Evolutionary conservation across 2,797 vertebrate species (phyloP), one percentile per base, ranked within the genome.

Genomic region (Emydoidea blandingii): DNA sequence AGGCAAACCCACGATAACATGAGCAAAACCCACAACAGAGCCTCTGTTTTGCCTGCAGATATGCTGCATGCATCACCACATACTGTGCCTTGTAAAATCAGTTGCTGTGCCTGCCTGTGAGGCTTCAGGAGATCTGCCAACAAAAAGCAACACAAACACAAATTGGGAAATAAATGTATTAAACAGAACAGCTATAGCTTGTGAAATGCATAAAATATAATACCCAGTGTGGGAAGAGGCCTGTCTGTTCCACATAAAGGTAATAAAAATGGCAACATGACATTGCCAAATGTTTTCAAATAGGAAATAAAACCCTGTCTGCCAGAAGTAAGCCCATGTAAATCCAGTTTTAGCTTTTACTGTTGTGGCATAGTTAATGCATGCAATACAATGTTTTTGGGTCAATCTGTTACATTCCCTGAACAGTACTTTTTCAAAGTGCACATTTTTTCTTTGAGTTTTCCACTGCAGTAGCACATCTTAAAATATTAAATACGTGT

Each of bases 31-130:
- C 25, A 52, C 62, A 57, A 53, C 19, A 86, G 7, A 52, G 10
- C 9, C 11, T 83, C 47, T 81, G 3, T 37, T 91, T 90, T 83
- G 29, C n/a, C n/a, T 68, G 18, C 34, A 68, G n/a, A n/a, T 68
- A 37, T 68, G 65, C 2, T 29, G 37, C 8, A 79, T 59, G 10
- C 16, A 88, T 90, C 52, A 86, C 41, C 4, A 15, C 25, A 18
- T 2, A 37, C 4, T 54, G 0, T 16, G 3, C 72, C n/a, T 88
- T 82, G 89, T 41, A 3, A 78, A 74, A 83, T 86, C 14, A 34
- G 21, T 41, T 0, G 0, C 2, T 62, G 12, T 86, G 23, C 31
- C 57, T 89, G 37, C 18, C 18, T 94, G n/a, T 37, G 72, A 82
- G 50, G 84, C n/a, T 12, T 50, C 6, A 87, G 4, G 18, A 86